Conservation (phyloP, 2,888 invertebrate species). For the Euphydryas editha region DNA sequence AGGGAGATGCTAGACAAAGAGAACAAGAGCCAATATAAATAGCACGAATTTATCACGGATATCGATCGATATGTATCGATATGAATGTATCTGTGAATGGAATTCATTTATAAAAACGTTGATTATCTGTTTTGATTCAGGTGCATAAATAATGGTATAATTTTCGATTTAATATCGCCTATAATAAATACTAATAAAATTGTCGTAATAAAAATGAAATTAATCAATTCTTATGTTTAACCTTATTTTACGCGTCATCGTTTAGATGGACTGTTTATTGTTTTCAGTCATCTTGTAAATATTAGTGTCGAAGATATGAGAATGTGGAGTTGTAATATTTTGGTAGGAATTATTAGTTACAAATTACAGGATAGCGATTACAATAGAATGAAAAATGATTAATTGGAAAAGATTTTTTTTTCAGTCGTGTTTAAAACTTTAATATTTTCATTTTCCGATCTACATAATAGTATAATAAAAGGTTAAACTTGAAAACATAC, state of each 20-base stretch:
- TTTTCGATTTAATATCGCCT: not conserved
- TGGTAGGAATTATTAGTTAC: no score
- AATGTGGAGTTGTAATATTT: no score
- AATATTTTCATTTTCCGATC: not conserved
- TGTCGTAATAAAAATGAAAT: not conserved
- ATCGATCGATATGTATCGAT: no score
- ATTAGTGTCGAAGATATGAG: no score
- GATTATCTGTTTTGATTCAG: constrained; percentile 4
- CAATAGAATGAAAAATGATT: no score
- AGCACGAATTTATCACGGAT: constrained; percentile 30
- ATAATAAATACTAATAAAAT: not conserved
- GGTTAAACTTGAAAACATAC: constrained; percentile 18
- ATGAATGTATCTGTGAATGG: constrained; percentile 18
- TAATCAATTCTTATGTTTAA: no score
- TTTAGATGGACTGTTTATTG: no score
- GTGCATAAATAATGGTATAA: not conserved
- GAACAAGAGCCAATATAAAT: constrained; percentile 31
- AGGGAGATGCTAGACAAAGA: constrained; percentile 33
- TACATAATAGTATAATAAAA: not conserved
- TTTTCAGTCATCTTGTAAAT: no score
- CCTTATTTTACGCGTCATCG: no score
- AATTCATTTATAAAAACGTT: constrained; percentile 5
- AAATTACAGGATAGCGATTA: no score
- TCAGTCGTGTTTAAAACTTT: no score
- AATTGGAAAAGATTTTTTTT: no score